Evolutionary conservation across 2,797 vertebrate genomes (phyloP).

Genomic region (Bucorvus abyssinicus): DNA sequence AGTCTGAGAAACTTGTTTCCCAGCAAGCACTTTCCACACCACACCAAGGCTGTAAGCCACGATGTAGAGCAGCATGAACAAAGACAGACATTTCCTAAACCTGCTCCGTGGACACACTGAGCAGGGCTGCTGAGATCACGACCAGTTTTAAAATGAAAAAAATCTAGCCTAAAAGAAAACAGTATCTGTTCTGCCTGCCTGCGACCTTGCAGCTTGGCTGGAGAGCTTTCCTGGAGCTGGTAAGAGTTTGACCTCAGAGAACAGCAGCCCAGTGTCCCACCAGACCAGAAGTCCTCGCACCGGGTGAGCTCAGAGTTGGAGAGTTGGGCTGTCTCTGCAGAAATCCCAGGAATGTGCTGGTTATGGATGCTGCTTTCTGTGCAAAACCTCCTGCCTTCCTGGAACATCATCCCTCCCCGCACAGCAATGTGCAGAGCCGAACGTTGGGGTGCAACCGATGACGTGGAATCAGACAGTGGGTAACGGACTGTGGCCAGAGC

Average conservation of each 20-base stretch:
- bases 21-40: not conserved
- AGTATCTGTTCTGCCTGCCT: not conserved
- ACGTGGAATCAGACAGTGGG: not conserved
- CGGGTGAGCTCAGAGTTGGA: rapidly evolving
- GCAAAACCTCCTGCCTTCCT: not conserved
- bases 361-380: not conserved
- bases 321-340: not conserved
- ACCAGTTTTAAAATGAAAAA: not conserved
- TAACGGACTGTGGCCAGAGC: not conserved
- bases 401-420: not conserved
- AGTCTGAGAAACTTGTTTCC: not conserved
- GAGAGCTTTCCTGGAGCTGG: not conserved
- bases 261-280: not conserved
- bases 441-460: rapidly evolving
- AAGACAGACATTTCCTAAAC: not conserved
- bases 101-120: not conserved
- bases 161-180: not conserved
- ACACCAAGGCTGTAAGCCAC: not conserved
- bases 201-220: not conserved
- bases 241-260: not conserved
- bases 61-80: not conserved
- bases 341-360: slow-evolving; percentile 17
- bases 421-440: not conserved
- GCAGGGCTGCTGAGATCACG: not conserved
- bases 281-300: not conserved